These are phyloP conservation scores for Anarrhichthys ocellatus DNA, from an alignment of 2,113 vertebrate species.

Conservation along the genomic window DNA sequence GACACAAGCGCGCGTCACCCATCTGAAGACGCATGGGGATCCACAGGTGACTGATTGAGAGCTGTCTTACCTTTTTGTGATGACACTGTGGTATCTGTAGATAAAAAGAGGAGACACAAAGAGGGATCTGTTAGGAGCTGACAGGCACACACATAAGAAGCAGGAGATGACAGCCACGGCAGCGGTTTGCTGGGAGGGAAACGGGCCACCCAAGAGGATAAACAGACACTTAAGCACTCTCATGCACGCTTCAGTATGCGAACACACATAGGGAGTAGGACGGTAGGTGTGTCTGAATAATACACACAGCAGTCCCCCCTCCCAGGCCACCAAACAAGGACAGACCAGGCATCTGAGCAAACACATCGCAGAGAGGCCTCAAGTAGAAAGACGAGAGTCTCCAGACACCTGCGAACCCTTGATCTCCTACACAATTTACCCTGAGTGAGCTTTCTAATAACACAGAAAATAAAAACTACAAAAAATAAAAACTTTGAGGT, in stretches of 20 bases:
- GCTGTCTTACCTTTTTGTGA: constrained; percentile 81
- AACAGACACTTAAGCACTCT: constrained; percentile 37
- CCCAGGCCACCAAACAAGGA: neutral
- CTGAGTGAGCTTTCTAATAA: constrained; percentile 52
- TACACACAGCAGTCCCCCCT: neutral
- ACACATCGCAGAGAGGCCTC: constrained; percentile 26
- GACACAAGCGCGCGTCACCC: constrained; percentile 20
- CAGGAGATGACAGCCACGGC: constrained; percentile 41
- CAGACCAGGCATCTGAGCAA: constrained; percentile 22
- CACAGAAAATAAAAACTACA: constrained; percentile 42
- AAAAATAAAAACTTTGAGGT: constrained; percentile 41
- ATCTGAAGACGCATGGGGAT: constrained; percentile 23
- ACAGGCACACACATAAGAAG: constrained; percentile 48
- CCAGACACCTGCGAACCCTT: constrained; percentile 42
- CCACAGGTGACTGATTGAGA: constrained; percentile 50
- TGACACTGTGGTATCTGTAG: constrained; percentile 78
- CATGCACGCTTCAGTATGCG: constrained; percentile 6
- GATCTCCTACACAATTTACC: constrained; percentile 49
- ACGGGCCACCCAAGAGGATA: constrained; percentile 31
- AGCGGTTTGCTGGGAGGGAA: constrained; percentile 42
- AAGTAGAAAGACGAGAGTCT: constrained; percentile 50
- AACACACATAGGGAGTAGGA: neutral
- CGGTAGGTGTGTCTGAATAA: neutral
- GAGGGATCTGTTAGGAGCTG: constrained; percentile 59
- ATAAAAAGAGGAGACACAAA: constrained; percentile 62